A percentile compares a stretch with the other conserved stretches of the same genome.
phyloP scores from a whole-genome alignment of 2,888 invertebrate species.

The Ophion ellenae region DNA sequence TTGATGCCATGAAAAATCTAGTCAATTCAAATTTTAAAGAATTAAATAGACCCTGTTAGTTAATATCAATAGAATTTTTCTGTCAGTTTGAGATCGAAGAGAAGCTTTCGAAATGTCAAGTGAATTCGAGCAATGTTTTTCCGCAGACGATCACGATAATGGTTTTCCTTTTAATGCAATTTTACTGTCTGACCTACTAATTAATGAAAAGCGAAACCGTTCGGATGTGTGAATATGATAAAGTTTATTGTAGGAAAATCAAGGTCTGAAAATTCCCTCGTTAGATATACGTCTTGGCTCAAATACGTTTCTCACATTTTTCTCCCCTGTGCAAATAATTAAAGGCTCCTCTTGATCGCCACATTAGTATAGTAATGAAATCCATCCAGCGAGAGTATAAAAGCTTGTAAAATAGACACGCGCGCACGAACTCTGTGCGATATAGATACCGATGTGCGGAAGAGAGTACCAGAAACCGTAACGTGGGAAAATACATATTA shows the following conservation, averaged over 20 bases:
- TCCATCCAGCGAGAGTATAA: slow-evolving; percentile 41
- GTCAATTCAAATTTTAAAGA: too few relatives aligned
- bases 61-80: too few relatives aligned
- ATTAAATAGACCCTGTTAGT: too few relatives aligned
- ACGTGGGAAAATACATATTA: slow-evolving; percentile 66
- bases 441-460: slow-evolving; percentile 19
- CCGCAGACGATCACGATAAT: background rate
- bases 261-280: background rate
- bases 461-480: slow-evolving; percentile 56
- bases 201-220: background rate
- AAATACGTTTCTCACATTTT: background rate
- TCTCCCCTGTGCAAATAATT: background rate
- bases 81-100: too few relatives aligned
- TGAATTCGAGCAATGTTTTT: background rate
- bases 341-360: background rate
- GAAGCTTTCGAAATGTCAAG: background rate
- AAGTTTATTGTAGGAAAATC: background rate
- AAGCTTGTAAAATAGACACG: slow-evolving; percentile 36
- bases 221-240: background rate
- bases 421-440: slow-evolving; percentile 23
- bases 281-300: background rate
- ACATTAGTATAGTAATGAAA: slow-evolving; percentile 8
- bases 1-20: too few relatives aligned
- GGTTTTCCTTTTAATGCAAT: background rate
- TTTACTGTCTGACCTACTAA: background rate